Conservation (phyloP, 2,113 vertebrate species). For the Vulpes lagopus region DNA sequence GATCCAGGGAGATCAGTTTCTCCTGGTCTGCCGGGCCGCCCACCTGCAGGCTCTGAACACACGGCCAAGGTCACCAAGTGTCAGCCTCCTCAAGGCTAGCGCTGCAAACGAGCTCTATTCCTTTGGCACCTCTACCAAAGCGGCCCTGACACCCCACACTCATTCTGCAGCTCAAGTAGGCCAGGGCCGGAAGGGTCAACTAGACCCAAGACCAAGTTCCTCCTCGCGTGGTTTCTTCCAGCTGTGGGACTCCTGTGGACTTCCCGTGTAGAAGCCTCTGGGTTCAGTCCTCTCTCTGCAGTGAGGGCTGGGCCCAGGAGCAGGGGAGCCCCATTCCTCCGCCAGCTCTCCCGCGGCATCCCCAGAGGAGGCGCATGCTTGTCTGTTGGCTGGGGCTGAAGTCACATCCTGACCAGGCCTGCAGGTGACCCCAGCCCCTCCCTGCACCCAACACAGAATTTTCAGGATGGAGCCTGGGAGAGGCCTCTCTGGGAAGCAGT, state of each 20-base stretch:
- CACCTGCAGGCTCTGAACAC: background rate
- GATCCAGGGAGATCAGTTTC: background rate
- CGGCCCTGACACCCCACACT: background rate
- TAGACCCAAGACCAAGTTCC: background rate
- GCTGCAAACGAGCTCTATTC: no score
- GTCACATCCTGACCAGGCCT: background rate
- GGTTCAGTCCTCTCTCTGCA: background rate
- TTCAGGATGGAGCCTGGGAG: background rate
- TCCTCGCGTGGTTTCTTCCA: background rate
- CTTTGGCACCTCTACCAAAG: background rate
- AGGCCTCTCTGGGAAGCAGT: background rate
- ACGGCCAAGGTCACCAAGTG: accelerated
- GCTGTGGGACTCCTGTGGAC: background rate
- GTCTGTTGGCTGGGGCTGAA: background rate
- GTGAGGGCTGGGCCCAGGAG: background rate
- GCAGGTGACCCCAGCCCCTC: background rate
- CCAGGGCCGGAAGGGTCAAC: background rate
- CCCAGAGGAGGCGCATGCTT: background rate
- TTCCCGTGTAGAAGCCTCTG: background rate
- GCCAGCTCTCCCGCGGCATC: background rate
- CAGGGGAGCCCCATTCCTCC: background rate
- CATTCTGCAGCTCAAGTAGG: background rate
- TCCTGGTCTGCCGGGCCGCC: background rate
- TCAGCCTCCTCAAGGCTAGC: background rate
- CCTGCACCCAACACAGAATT: background rate